Evolutionary conservation across 2,888 invertebrate species (phyloP).

Genomic region (Metallyticus violacea): DNA sequence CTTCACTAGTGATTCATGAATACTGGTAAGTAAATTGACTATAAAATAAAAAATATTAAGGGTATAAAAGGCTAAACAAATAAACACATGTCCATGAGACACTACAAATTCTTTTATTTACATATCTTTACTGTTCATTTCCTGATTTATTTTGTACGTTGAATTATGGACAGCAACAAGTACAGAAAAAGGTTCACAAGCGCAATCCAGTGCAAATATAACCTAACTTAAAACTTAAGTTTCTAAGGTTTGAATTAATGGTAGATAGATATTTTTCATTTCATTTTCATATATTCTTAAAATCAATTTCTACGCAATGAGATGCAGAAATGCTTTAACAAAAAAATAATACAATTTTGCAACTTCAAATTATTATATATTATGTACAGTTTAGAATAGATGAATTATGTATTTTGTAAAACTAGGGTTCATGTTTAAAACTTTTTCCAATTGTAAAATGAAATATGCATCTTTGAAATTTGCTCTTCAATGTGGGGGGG

Average conservation of each 20-base stretch:
- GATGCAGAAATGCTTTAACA: neutral
- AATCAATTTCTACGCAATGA: neutral
- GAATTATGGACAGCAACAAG: neutral
- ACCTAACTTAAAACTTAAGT: neutral
- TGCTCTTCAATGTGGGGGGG: neutral
- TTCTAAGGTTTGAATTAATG: neutral
- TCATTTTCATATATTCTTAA: neutral
- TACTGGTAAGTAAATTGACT: too few relatives aligned
- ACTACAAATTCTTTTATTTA: neutral
- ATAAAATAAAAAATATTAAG: too few relatives aligned
- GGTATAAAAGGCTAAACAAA: too few relatives aligned
- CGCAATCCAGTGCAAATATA: neutral
- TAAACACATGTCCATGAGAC: neutral
- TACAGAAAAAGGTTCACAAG: neutral
- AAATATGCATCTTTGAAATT: neutral
- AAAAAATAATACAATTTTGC: neutral
- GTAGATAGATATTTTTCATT: neutral
- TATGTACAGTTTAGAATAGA: neutral
- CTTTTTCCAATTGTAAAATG: neutral
- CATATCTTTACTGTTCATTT: neutral
- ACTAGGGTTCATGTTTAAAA: neutral
- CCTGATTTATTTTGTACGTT: neutral
- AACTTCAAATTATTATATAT: neutral
- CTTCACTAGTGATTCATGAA: too few relatives aligned
- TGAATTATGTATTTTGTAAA: neutral